A percentile compares a stretch with the other conserved stretches of the same genome.
Evolutionary conservation across 23 tunicate species (phyloP).

Genomic region (Ascidia mentula): DNA sequence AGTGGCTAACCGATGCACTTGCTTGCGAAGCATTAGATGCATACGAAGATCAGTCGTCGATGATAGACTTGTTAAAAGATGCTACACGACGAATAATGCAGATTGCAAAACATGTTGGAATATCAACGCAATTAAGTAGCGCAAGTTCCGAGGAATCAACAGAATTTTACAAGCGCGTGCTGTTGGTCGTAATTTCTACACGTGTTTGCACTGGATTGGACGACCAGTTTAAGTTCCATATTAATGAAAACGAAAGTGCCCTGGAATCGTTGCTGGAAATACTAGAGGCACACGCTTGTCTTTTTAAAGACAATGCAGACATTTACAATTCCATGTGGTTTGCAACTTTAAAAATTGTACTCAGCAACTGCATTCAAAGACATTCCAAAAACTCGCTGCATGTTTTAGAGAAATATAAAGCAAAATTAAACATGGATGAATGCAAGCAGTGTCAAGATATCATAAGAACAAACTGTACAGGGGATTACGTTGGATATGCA

Average conservation of each 20-base stretch:
- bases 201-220: slow-evolving; percentile 2
- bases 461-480: neutral
- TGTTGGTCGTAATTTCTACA: neutral
- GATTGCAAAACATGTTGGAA: neutral
- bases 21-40: neutral
- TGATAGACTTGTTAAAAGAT: neutral
- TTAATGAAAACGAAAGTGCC: neutral
- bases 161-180: neutral
- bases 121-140: neutral
- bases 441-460: neutral
- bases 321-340: neutral
- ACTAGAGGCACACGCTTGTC: neutral
- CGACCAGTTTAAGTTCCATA: neutral
- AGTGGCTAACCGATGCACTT: neutral
- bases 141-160: neutral
- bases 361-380: neutral
- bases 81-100: neutral
- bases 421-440: neutral
- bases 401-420: neutral
- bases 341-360: neutral
- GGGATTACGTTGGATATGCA: neutral
- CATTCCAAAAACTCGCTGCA: neutral
- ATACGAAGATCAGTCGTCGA: neutral
- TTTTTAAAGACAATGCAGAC: neutral
- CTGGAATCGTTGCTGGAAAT: neutral